Evolutionary conservation across 2,888 invertebrate genomes (phyloP), one percentile per base, ranked within the genome.

Genomic region (Amphipoea lucens): DNA sequence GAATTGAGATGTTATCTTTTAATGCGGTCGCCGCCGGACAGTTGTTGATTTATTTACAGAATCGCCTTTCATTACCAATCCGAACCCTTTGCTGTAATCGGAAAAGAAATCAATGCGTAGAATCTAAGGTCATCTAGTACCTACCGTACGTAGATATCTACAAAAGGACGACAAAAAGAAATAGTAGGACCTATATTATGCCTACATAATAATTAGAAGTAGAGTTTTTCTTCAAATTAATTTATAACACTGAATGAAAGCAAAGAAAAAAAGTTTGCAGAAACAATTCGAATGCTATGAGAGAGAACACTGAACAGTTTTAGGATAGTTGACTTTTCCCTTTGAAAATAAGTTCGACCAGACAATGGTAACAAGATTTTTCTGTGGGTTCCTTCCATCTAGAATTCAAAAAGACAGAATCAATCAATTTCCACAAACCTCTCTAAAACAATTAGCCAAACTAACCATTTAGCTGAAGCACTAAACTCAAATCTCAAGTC

Each of bases 1-100:
- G 94, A 95, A 96, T 95, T 95, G 93, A 92, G 94, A 95, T 96
- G 90, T 94, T 91, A 96, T 96, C 96, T 94, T 91, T 92, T 94
- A 95, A 95, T 94, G 90, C 93, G 88, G 89, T 90, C 91, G 89
- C 91, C 85, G 79, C 74, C 83, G 87, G 87, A 85, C 88, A 78
- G 88, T 89, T 84, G 90, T 88, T 89, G 92, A 91, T 92, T 92
- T 90, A 91, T 92, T 91, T 90, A 88, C 68, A 79, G 87, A 83
- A 81, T 83, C 68, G 74, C 69, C 80, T 83, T 73, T 87, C 88
- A 79, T 89, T 89, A 82, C 80, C 68, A 48, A 71, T 84, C 36
- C 63, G 20, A 69, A 78, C 76, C 65, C 75, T 83, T 78, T 75
- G 42, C 42, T 79, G 9, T 87, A 57, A 83, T 76, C 57, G 9